phyloP scores from a whole-genome alignment of 2,113 vertebrate genomes.

The Sardina pilchardus region DNA sequence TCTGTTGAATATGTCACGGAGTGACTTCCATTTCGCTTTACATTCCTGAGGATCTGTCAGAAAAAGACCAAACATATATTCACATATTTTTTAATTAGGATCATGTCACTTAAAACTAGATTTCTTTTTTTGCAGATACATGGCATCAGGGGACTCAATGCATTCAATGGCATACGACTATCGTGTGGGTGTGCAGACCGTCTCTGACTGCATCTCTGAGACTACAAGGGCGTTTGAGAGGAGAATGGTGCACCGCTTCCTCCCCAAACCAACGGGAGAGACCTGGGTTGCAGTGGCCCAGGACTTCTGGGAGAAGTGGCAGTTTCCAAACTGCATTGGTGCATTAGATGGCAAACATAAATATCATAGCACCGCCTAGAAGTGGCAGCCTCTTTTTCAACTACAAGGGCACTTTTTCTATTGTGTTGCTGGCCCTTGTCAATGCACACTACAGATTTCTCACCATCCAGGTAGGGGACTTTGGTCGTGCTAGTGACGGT shows the following conservation, averaged over 20 bases:
- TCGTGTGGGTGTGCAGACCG: neutral
- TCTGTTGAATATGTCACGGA: no score
- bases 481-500: slow-evolving; percentile 36
- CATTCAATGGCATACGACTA: neutral
- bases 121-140: slow-evolving; percentile 21
- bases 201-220: slow-evolving; percentile 12
- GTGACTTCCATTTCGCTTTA: no score
- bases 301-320: slow-evolving; percentile 25
- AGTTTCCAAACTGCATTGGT: slow-evolving; percentile 35
- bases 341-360: slow-evolving; percentile 17
- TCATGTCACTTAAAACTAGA: slow-evolving; percentile 10
- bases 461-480: slow-evolving; percentile 42
- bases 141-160: slow-evolving; percentile 26
- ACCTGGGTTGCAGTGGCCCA: slow-evolving; percentile 16
- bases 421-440: slow-evolving; percentile 35
- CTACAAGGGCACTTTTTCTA: slow-evolving; percentile 41
- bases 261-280: slow-evolving; percentile 24
- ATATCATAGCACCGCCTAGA: slow-evolving; percentile 18
- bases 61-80: no score
- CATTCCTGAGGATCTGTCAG: no score
- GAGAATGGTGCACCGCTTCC: slow-evolving; percentile 27
- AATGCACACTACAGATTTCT: slow-evolving; percentile 39
- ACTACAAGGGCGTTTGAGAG: slow-evolving; percentile 13
- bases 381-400: slow-evolving; percentile 27
- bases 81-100: no score